phyloP scores from a whole-genome alignment of 2,797 vertebrate species.

The Enteromius radiatus region DNA sequence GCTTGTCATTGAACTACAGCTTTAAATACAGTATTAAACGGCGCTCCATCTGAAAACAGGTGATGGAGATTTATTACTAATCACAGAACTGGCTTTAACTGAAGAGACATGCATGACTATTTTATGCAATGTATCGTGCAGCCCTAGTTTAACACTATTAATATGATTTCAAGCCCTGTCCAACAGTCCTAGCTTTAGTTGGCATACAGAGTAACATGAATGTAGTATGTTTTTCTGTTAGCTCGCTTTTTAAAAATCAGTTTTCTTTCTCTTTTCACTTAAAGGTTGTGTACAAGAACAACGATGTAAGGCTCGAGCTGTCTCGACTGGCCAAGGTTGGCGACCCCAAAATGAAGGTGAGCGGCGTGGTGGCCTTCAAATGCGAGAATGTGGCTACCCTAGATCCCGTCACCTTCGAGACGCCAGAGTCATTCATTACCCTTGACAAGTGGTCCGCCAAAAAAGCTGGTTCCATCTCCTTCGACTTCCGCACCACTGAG shows the following conservation, averaged over 20 bases:
- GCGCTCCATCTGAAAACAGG: too few species aligned
- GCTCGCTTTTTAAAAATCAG: background rate
- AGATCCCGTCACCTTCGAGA: slow-evolving; percentile 98
- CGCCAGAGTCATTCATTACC: slow-evolving; percentile 94
- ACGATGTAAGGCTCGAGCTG: slow-evolving; percentile 94
- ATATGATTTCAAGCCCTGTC: background rate
- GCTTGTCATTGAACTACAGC: too few species aligned
- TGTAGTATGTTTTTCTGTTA: background rate
- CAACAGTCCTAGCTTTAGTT: background rate
- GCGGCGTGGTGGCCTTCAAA: slow-evolving; percentile 96
- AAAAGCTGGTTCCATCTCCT: slow-evolving; percentile 98
- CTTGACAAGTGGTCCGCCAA: slow-evolving; percentile 98
- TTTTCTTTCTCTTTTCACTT: slow-evolving; percentile 46
- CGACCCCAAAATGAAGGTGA: slow-evolving; percentile 98
- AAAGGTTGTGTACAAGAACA: slow-evolving; percentile 99
- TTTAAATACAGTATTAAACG: too few species aligned
- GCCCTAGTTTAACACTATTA: background rate
- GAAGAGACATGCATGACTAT: too few species aligned
- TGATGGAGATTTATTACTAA: too few species aligned
- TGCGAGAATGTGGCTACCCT: slow-evolving; percentile 98
- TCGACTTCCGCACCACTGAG: slow-evolving; percentile 98
- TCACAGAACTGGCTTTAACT: too few species aligned
- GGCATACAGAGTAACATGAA: background rate
- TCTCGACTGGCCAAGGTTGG: slow-evolving; percentile 96
- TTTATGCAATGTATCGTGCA: too few species aligned